Conservation (phyloP, 2,888 invertebrate species). For the Caenorhabditis zanzibari region DNA sequence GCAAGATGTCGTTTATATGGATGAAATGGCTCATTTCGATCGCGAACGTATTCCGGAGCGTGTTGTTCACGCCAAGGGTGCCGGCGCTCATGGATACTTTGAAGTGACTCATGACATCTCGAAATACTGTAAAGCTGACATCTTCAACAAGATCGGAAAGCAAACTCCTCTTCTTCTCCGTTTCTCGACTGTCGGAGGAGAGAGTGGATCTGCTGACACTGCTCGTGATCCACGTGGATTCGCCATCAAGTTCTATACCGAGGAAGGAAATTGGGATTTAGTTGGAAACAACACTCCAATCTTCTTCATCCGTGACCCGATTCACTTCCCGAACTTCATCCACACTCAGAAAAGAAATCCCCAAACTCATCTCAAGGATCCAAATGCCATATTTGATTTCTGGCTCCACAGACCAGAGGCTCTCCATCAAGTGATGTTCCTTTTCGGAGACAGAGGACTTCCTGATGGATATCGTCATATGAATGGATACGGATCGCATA, state of each 20-base stretch:
- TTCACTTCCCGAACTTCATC: constrained; percentile 93
- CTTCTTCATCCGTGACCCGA: constrained; percentile 86
- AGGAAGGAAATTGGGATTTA: constrained; percentile 86
- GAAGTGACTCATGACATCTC: constrained; percentile 85
- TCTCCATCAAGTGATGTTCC: constrained; percentile 84
- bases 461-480: constrained; percentile 83
- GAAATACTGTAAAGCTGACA: constrained; percentile 84
- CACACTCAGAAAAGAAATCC: constrained; percentile 97
- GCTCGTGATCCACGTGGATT: constrained; percentile 86
- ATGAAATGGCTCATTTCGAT: constrained; percentile 88
- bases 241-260: constrained; percentile 86
- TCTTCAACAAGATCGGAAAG: constrained; percentile 85
- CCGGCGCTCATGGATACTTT: constrained; percentile 85
- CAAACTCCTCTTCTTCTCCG: constrained; percentile 85
- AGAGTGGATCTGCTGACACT: constrained; percentile 85
- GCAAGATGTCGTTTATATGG: constrained; percentile 88
- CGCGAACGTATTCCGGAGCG: constrained; percentile 92
- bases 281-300: constrained; percentile 86
- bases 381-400: constrained; percentile 82
- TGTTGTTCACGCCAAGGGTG: constrained; percentile 75
- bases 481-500: constrained; percentile 83
- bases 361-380: constrained; percentile 87
- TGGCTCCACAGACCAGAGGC: constrained; percentile 80
- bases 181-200: constrained; percentile 86
- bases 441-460: constrained; percentile 84